Base-by-base conservation (phyloP, 2,888 invertebrate genomes). In the Cinara cedri region DNA sequence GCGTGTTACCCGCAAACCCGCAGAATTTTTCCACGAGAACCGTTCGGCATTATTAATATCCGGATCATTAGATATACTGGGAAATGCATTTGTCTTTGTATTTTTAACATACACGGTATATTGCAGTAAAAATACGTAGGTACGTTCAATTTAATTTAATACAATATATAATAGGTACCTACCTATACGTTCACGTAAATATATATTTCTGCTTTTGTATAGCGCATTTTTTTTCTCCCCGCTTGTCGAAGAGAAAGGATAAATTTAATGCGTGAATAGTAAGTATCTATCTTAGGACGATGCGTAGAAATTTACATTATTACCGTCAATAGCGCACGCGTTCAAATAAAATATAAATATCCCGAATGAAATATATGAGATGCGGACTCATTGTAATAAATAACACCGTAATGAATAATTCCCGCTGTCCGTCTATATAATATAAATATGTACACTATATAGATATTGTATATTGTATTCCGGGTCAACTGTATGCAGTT, bases 351-450 rank as follows among this genome's bases (percentile, higher is more conserved):
- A 63, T 16, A 24, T 49, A 21, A 66, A 24, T 26, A 34, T 34
- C 14, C 10, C 10, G 46, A 13, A 13, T 9, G 55, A 13, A 55
- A 19, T 55, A 10, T 68, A 26, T 68, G 49, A 68, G 24, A 49
- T 68, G 68, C 49, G 49, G 49, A 68, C 8, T 68, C 68, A 49
- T 68, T 16, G 49, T 26, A n/a, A 68, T 68, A 68, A 68, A 68
- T 68, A 49, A 68, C 68, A 51, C 2, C 19, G 42, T 42, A 44
- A 21, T 6, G 16, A 11, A 63, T 63, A 3, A 42, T 62, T 62
- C 34, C 1, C 34, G 34, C 16, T 60, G 26, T 60, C 16, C 3
- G 10, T 16, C 3, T 57, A n/a, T n/a, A n/a, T n/a, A n/a, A n/a
- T n/a, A n/a, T n/a, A n/a, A n/a, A n/a, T n/a, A n/a, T n/a, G n/a